phyloP scores from a whole-genome alignment of 2,797 vertebrate genomes.

The Fistularia tabacaria region DNA sequence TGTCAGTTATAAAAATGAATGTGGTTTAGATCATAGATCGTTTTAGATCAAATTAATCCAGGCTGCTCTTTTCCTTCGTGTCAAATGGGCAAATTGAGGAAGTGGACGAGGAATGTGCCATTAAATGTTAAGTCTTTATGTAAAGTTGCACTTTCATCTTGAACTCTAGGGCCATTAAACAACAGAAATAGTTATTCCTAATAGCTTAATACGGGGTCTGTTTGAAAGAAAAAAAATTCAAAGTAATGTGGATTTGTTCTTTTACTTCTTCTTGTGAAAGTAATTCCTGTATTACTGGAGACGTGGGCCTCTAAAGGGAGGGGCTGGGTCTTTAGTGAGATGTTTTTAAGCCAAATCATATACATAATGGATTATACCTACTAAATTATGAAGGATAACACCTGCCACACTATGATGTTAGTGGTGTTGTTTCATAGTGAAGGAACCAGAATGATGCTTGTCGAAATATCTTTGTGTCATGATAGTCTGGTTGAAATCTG shows the following conservation, averaged over 20 bases:
- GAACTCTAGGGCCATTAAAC: too few relatives aligned
- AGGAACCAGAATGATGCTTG: conserved; percentile 27
- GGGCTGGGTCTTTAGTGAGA: conserved; percentile 42
- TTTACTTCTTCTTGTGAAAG: conserved; percentile 4
- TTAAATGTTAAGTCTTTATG: too few relatives aligned
- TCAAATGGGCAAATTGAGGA: too few relatives aligned
- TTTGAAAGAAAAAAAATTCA: conserved; percentile 1
- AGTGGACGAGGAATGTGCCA: too few relatives aligned
- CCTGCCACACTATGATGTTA: conserved; percentile 46
- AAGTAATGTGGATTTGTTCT: conserved; percentile 4
- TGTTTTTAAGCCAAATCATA: conserved; percentile 52
- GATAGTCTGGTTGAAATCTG: conserved; percentile 2
- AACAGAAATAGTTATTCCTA: too few relatives aligned
- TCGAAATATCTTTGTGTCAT: conserved; percentile 18
- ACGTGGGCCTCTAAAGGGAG: conserved; percentile 30
- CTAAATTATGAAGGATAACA: conserved; percentile 62
- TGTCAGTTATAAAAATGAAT: too few relatives aligned
- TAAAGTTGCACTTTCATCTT: too few relatives aligned
- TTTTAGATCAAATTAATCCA: too few relatives aligned
- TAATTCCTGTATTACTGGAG: conserved; percentile 2
- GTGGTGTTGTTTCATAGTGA: conserved; percentile 31
- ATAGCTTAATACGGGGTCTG: too few relatives aligned
- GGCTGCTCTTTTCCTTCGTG: too few relatives aligned
- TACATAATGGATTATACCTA: conserved; percentile 59
- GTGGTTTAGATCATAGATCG: too few relatives aligned